Conservation (phyloP, 2,797 vertebrate genomes). For the Ptychadena robeensis region DNA sequence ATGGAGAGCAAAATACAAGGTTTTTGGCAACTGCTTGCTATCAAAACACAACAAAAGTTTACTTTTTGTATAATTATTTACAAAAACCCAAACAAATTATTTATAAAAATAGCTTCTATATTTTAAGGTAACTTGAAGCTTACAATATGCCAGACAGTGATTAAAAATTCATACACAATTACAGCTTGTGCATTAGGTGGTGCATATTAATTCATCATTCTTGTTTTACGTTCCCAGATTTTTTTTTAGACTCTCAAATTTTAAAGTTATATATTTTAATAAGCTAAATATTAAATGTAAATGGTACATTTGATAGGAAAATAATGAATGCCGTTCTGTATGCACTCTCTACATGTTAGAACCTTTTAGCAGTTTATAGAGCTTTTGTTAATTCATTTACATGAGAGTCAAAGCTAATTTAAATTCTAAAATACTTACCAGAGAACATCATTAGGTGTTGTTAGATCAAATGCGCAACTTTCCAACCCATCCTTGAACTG, state of each 20-base stretch:
- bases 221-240: not conserved
- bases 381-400: not conserved
- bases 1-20: no score
- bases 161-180: not conserved
- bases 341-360: not conserved
- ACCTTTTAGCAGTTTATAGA: not conserved
- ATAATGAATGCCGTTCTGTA: not conserved
- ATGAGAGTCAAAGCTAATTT: not conserved
- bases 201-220: not conserved
- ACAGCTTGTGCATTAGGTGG: not conserved
- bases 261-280: not conserved
- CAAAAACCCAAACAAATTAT: not conserved
- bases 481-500: conserved; percentile 74
- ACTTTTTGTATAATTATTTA: no score
- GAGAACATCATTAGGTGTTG: conserved; percentile 70
- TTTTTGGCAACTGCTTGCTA: no score
- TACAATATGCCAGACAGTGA: not conserved
- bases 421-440: conserved; percentile 66
- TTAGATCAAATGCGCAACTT: conserved; percentile 74
- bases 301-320: not conserved
- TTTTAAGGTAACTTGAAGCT: not conserved
- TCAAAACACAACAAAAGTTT: no score
- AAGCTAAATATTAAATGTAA: not conserved
- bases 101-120: not conserved
- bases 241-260: not conserved